Conservation (phyloP, 2,888 invertebrate genomes). For the Ichneumoninae sp. region DNA sequence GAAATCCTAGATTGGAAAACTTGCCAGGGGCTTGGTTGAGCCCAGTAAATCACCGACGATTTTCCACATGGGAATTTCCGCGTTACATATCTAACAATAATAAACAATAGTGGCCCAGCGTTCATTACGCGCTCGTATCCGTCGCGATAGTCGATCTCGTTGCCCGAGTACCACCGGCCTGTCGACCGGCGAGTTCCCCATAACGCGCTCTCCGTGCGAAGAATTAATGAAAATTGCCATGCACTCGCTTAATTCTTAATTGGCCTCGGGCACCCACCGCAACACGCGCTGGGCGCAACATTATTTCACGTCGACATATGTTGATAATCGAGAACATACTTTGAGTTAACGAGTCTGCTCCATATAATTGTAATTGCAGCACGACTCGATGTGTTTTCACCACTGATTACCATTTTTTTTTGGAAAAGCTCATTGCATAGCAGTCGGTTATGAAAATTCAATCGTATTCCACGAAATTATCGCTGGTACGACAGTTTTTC, state of each 20-base stretch:
- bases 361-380: conserved; percentile 13
- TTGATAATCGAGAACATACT: conserved; percentile 14
- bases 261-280: conserved; percentile 29
- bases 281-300: conserved; percentile 21
- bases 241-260: conserved; percentile 52
- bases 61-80: not conserved
- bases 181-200: conserved; percentile 38
- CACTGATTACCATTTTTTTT: conserved; percentile 3
- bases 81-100: conserved; percentile 5
- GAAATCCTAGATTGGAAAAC: no score
- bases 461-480: no score
- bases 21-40: not conserved
- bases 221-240: conserved; percentile 52
- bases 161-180: not conserved
- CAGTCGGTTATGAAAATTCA: not conserved
- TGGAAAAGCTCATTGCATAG: not conserved
- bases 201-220: not conserved
- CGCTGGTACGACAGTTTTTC: no score
- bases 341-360: conserved; percentile 24
- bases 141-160: conserved; percentile 40
- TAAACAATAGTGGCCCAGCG: conserved; percentile 15
- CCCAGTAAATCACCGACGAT: not conserved
- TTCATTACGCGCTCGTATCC: conserved; percentile 8
- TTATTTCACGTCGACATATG: conserved; percentile 24
- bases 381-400: not conserved